Evolutionary conservation across 2,888 invertebrate species (phyloP), one percentile per base, ranked within the genome.

Genomic region (Caenorhabditis sp.): DNA sequence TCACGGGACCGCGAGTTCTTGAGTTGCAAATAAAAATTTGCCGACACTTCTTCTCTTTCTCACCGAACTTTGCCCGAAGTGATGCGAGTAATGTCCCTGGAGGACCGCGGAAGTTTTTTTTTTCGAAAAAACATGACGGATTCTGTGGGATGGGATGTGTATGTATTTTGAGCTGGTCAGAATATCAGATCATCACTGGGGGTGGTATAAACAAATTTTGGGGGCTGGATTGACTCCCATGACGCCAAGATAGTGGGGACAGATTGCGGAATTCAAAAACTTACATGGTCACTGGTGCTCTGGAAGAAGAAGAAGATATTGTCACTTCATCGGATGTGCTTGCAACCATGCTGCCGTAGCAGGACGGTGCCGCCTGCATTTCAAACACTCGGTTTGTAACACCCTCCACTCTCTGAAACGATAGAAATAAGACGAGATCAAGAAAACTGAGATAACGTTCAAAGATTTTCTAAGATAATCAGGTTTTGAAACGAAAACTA

Each of bases 361-460:
- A 84, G 65, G 82, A 69, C 61, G 79, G 70, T 51, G 80, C 62
- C 72, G 81, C 81, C 65, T 85, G 83, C 83, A 85, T 83, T 64
- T 81, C 85, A 60, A 85, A 85, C 44, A 85, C 80, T 60, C 80
- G 83, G 65, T 85, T 85, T 58, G 85, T 71, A 61, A 83, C 50
- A 62, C 72, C 79, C 77, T 83, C 70, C 74, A 78, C 74, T 68
- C 76, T 72, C 80, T 69, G 69, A 50, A 28, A 37, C n/a, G n/a
- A 37, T 51, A 13, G 24, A 32, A 47, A 44, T 40, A 8, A 69
- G n/a, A n/a, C n/a, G n/a, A n/a, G n/a, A n/a, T n/a, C n/a, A n/a
- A n/a, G n/a, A n/a, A n/a, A n/a, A n/a, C n/a, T n/a, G n/a, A n/a
- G n/a, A n/a, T n/a, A n/a, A n/a, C n/a, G n/a, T n/a, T n/a, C n/a